phyloP scores from a whole-genome alignment of 2,888 invertebrate genomes.

The Halictus ligatus region DNA sequence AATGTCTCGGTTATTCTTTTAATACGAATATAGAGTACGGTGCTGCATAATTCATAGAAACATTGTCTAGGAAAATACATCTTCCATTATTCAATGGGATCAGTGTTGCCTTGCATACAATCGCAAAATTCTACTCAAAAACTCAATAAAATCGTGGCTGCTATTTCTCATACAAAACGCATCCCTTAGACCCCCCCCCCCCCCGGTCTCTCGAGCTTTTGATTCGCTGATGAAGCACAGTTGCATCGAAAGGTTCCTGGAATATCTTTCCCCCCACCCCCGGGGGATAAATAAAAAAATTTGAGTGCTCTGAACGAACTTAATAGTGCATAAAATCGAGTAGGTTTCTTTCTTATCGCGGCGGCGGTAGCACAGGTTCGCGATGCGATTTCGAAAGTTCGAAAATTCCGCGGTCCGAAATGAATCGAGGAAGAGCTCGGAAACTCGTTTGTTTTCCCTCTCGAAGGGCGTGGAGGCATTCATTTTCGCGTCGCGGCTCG shows the following conservation, averaged over 20 bases:
- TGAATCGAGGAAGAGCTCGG: constrained; percentile 21
- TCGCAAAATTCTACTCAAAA: neutral
- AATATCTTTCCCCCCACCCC: neutral
- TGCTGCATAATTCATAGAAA: neutral
- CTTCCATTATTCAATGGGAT: neutral
- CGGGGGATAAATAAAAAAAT: neutral
- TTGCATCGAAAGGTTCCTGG: neutral
- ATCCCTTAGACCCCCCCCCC: neutral
- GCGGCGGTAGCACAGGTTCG: neutral
- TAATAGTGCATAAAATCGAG: constrained; percentile 35
- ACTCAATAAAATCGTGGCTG: neutral
- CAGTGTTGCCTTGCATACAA: neutral
- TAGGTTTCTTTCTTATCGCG: neutral
- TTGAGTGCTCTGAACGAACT: neutral
- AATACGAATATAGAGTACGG: neutral
- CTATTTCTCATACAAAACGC: neutral
- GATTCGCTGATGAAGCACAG: neutral
- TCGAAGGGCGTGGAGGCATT: constrained; percentile 45
- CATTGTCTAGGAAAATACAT: neutral
- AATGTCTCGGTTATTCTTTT: no score
- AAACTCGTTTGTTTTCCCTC: constrained; percentile 25
- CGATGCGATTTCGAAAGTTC: constrained; percentile 24
- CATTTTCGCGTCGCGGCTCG: constrained; percentile 38
- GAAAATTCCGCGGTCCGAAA: constrained; percentile 25
- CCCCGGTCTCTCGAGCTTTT: neutral